phyloP scores from a whole-genome alignment of 2,113 vertebrate species.

The Microtus richardsoni region DNA sequence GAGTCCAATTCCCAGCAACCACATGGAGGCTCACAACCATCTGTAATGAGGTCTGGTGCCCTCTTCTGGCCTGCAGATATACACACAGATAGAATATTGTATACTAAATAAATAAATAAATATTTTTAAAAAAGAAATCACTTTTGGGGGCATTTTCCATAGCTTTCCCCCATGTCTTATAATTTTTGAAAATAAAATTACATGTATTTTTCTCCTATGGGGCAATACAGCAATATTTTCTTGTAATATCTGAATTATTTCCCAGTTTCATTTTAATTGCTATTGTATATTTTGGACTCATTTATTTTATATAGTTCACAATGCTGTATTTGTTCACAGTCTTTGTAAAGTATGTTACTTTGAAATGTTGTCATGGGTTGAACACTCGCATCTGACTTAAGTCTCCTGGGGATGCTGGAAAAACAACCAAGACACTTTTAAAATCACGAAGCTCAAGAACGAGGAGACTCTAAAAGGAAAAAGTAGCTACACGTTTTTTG shows the following conservation, averaged over 20 bases:
- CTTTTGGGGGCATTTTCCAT: neutral
- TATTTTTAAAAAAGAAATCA: neutral
- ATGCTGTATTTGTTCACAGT: neutral
- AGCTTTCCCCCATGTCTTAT: constrained; percentile 11
- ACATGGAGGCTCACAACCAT: no score
- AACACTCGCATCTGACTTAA: neutral
- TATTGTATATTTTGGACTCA: neutral
- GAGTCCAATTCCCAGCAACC: no score
- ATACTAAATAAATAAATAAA: no score
- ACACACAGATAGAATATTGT: no score
- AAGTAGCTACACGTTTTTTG: neutral
- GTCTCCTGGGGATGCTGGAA: neutral
- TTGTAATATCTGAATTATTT: neutral
- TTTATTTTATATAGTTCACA: neutral
- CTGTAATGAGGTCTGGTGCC: no score
- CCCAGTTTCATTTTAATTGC: constrained; percentile 31
- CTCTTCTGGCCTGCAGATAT: no score
- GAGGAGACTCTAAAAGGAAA: neutral
- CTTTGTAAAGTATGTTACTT: constrained; percentile 3
- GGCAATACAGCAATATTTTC: constrained; percentile 2
- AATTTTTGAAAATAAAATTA: constrained; percentile 32
- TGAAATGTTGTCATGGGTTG: neutral
- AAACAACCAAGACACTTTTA: neutral
- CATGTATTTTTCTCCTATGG: neutral
- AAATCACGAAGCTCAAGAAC: constrained; percentile 11